Percentiles rank a stretch among this genome's conserved stretches.
Evolutionary conservation across 2,888 invertebrate genomes (phyloP).

Genomic region (Scaptomyza parva): DNA sequence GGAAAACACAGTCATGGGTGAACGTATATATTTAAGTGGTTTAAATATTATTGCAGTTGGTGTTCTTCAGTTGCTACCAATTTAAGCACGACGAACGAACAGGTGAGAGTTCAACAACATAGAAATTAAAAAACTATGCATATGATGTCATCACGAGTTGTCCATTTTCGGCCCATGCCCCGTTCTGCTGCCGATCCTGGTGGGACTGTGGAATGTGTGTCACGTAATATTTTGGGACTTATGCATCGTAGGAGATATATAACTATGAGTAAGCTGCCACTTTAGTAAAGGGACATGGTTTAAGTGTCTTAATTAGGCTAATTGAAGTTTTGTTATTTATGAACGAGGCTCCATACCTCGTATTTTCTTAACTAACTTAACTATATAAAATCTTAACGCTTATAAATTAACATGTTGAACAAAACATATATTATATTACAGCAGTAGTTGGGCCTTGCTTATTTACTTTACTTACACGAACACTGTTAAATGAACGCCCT

Average conservation of each 20-base stretch:
- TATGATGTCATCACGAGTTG: slow-evolving; percentile 60
- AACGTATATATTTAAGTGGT: slow-evolving; percentile 25
- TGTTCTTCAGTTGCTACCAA: slow-evolving; percentile 24
- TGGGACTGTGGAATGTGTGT: slow-evolving; percentile 43
- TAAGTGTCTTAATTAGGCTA: slow-evolving; percentile 73
- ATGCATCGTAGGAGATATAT: slow-evolving; percentile 23
- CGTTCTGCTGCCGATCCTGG: slow-evolving; percentile 2
- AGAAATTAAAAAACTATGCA: slow-evolving; percentile 53
- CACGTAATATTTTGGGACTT: slow-evolving; percentile 74
- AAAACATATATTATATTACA: neutral
- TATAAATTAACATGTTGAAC: neutral
- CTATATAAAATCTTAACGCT: neutral
- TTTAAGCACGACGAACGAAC: neutral
- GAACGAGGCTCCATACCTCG: slow-evolving; percentile 25
- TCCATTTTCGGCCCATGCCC: slow-evolving; percentile 33
- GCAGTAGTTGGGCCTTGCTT: neutral
- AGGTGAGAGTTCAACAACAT: slow-evolving; percentile 21
- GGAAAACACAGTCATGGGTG: slow-evolving; percentile 32
- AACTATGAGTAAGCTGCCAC: slow-evolving; percentile 62
- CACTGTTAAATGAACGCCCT: too few relatives aligned
- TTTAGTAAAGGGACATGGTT: slow-evolving; percentile 34
- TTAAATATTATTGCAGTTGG: slow-evolving; percentile 22
- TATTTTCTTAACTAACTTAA: slow-evolving; percentile 6
- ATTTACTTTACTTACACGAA: too few relatives aligned
- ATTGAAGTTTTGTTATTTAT: slow-evolving; percentile 70